Evolutionary conservation across 2,797 vertebrate species (phyloP), one percentile per base, ranked within the genome.

Genomic region (Neoniphon sammara): DNA sequence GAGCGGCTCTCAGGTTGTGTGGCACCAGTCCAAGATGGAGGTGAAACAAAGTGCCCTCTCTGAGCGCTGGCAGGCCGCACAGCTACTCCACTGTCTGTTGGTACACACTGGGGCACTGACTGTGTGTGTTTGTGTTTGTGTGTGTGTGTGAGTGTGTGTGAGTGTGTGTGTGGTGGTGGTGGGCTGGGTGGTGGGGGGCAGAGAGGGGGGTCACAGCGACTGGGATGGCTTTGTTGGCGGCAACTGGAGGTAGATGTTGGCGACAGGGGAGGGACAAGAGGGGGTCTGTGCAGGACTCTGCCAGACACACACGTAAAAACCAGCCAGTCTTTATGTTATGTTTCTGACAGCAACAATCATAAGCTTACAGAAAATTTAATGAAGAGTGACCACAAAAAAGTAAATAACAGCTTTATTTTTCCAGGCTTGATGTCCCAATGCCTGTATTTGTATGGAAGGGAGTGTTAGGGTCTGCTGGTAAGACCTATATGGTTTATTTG

Each of bases 21-120:
- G 90, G 90, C 74, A 4, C 4, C 12, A 68, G 12, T 87, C 88
- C 88, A 89, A 88, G 34, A 59, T 75, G 74, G 91, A 90, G 90
- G 88, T 86, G 88, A 92, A 88, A 92, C 87, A 90, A 88, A 90
- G 88, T 88, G 77, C 73, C 81, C 83, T 90, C 84, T 85, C 83
- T 82, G 68, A 60, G 81, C 49, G 77, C 86, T 83, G 83, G 88
- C 91, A 84, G 82, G 36, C 75, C 20, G 61, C 77, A 93, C 88
- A 92, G 90, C 87, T 17, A 25, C 74, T 34, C 75, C 84, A 83
- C 86, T 91, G 91, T 93, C 74, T 85, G 1, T 12, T 27, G 68
- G 70, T 47, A 11, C 81, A 89, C 85, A 89, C 89, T 75, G 72
- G 46, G 44, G 8, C 75, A 72, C 79, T 73, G 77, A 75, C 69